phyloP scores from a whole-genome alignment of 2,113 vertebrate genomes.

The Nesogale talazaci region DNA sequence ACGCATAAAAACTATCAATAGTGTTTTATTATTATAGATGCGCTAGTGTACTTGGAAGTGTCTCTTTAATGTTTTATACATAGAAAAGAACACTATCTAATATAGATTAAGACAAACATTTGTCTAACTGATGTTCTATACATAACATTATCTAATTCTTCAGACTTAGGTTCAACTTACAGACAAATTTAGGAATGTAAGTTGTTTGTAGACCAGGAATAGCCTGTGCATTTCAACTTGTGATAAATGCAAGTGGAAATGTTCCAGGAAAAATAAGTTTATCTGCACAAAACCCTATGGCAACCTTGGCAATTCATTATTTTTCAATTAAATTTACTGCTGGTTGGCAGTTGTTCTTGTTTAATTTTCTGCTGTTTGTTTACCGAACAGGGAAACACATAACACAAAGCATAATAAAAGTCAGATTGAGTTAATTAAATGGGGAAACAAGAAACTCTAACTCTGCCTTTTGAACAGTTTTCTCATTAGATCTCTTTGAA shows the following conservation, averaged over 20 bases:
- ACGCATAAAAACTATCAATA: too few species aligned
- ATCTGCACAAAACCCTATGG: constrained; percentile 82
- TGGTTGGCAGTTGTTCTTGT: constrained; percentile 85
- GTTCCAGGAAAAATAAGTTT: constrained; percentile 86
- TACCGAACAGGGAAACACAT: constrained; percentile 84
- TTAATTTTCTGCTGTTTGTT: constrained; percentile 89
- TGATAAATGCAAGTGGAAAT: constrained; percentile 83
- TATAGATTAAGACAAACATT: not conserved
- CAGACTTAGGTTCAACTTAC: not conserved
- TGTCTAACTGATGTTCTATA: not conserved
- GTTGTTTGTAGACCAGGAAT: not conserved
- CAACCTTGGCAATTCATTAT: constrained; percentile 87
- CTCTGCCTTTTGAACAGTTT: constrained; percentile 83
- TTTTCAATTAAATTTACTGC: constrained; percentile 89
- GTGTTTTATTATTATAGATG: not conserved
- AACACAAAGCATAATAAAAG: constrained; percentile 87
- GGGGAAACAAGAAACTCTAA: constrained; percentile 83
- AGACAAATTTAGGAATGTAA: not conserved
- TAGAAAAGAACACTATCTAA: not conserved
- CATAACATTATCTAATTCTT: not conserved
- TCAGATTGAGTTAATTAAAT: constrained; percentile 89
- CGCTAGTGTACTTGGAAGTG: not conserved
- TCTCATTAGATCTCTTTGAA: constrained; percentile 82
- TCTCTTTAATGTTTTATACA: not conserved
- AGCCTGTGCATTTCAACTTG: constrained; percentile 61